These are phyloP conservation scores for Muricea muricata DNA, from an alignment of 92 coral and sea anemone species.

Conservation along the genomic window DNA sequence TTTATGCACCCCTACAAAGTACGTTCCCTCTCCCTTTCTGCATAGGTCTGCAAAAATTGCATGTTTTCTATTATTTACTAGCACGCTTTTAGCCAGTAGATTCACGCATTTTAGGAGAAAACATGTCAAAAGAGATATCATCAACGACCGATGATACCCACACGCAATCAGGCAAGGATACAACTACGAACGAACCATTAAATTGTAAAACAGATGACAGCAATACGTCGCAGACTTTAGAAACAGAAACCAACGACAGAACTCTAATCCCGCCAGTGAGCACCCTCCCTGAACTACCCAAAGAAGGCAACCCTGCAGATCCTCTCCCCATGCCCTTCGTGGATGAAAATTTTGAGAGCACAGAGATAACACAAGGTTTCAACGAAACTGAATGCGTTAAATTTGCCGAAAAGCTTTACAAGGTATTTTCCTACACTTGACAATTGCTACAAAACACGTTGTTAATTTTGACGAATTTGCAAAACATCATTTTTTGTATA, in stretches of 20 bases:
- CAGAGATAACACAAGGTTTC: not conserved
- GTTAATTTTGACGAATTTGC: too few species aligned
- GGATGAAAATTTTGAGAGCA: not conserved
- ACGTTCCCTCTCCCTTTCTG: too few species aligned
- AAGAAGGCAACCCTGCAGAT: not conserved
- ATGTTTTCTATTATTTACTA: too few species aligned
- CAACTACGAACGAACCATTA: not conserved
- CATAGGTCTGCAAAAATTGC: too few species aligned
- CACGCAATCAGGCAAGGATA: not conserved
- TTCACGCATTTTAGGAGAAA: too few species aligned
- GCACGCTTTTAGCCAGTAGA: too few species aligned
- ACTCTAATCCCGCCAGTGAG: not conserved
- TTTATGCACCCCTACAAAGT: too few species aligned
- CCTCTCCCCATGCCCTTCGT: too few species aligned
- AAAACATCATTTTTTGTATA: too few species aligned
- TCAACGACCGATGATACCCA: not conserved
- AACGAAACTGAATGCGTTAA: slow-evolving; percentile 25
- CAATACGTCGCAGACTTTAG: not conserved
- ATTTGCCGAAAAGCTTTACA: slow-evolving; percentile 21
- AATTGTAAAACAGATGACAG: not conserved
- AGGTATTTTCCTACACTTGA: slow-evolving; percentile 8
- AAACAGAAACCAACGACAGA: not conserved
- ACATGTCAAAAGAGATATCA: not conserved
- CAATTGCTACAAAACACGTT: too few species aligned
- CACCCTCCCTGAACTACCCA: not conserved